These are phyloP conservation scores for Caenorhabditis latens DNA, from an alignment of 1,140 invertebrate species.

Conservation along the genomic window DNA sequence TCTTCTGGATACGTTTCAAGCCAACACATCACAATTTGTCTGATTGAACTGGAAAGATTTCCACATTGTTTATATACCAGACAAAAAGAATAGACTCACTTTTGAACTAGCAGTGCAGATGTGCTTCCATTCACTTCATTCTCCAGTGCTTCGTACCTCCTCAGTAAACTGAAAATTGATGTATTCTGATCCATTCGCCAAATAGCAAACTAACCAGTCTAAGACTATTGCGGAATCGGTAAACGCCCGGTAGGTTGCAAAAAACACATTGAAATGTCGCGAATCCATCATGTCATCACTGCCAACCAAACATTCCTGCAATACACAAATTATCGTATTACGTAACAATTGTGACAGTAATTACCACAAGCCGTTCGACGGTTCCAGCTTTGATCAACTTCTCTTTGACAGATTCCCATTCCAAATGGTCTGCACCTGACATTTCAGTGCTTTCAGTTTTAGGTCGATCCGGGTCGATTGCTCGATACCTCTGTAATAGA, in stretches of 20 bases:
- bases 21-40: constrained; percentile 90
- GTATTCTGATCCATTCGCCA: neutral
- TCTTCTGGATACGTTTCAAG: constrained; percentile 95
- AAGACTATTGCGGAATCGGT: constrained; percentile 85
- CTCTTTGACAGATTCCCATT: constrained; percentile 98
- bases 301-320: constrained; percentile 72
- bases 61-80: neutral
- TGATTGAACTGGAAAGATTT: constrained; percentile 83
- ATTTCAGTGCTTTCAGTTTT: constrained; percentile 61
- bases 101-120: constrained; percentile 64
- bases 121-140: constrained; percentile 68
- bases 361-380: constrained; percentile 89
- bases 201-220: constrained; percentile 82
- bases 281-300: constrained; percentile 94
- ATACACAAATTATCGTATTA: constrained; percentile 23
- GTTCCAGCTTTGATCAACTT: constrained; percentile 96
- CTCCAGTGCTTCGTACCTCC: constrained; percentile 83
- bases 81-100: constrained; percentile 66
- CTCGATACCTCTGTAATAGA: constrained; percentile 73
- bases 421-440: constrained; percentile 89
- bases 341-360: neutral
- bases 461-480: constrained; percentile 74
- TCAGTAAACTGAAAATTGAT: constrained; percentile 68
- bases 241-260: constrained; percentile 92
- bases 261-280: constrained; percentile 96